These are phyloP conservation scores for Cosmia pyralina DNA, from an alignment of 2,888 invertebrate species.

Conservation along the genomic window DNA sequence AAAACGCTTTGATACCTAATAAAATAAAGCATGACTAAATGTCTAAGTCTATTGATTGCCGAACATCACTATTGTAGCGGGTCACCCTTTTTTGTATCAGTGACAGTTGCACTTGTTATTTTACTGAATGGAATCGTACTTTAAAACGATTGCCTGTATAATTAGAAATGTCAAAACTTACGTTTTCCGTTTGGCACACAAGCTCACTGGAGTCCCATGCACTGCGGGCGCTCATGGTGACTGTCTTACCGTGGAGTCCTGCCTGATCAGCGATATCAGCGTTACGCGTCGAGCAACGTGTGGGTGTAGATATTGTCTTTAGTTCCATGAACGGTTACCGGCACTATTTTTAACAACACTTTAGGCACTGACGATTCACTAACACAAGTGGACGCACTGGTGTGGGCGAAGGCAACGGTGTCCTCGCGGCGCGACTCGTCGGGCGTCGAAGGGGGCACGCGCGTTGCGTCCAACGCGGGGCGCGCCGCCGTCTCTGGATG, in stretches of 20 bases:
- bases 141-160: neutral
- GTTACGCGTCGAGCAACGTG: conserved; percentile 7
- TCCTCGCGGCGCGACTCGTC: neutral
- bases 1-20: too few relatives aligned
- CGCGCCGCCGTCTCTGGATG: neutral
- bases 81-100: too few relatives aligned
- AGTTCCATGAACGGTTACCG: neutral
- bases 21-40: too few relatives aligned
- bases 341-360: conserved; percentile 6
- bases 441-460: neutral
- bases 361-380: conserved; percentile 6
- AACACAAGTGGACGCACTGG: neutral
- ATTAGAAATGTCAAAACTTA: conserved; percentile 2
- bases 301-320: neutral
- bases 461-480: neutral
- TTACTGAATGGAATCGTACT: too few relatives aligned
- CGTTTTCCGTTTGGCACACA: neutral
- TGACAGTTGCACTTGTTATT: too few relatives aligned
- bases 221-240: conserved; percentile 8
- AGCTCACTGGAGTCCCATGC: conserved; percentile 5
- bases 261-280: neutral
- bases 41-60: too few relatives aligned
- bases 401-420: neutral
- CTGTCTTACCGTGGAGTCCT: conserved; percentile 10
- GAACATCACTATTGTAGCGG: too few relatives aligned